Conservation (phyloP, 2,113 vertebrate genomes). For the Cnemophilus loriae region DNA sequence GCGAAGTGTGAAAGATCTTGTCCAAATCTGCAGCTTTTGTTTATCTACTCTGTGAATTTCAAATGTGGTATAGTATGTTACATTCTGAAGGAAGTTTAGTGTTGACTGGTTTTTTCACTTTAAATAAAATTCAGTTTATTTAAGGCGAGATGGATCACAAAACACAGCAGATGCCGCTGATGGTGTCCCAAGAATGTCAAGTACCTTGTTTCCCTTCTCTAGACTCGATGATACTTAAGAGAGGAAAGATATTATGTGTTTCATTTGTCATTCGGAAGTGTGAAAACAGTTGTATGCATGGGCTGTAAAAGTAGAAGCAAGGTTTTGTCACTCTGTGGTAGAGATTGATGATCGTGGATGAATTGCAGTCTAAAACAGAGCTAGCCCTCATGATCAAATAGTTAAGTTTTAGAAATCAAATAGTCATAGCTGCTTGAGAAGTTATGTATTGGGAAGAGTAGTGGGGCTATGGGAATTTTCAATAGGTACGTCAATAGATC, state of each 20-base stretch:
- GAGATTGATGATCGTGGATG: not conserved
- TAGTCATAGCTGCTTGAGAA: not conserved
- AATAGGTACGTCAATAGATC: not conserved
- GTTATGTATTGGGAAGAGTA: not conserved
- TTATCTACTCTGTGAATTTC: not conserved
- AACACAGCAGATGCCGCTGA: not conserved
- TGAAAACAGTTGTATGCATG: not conserved
- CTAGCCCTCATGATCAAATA: not conserved
- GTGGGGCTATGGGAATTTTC: not conserved
- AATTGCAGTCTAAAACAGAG: not conserved
- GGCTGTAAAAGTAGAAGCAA: not conserved
- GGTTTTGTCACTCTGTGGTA: not conserved
- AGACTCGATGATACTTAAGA: not conserved
- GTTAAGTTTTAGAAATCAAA: not conserved
- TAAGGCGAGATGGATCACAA: not conserved
- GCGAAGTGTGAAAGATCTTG: constrained; percentile 10
- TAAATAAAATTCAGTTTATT: not conserved
- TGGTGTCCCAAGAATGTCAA: not conserved
- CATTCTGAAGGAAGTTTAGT: not conserved
- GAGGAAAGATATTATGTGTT: not conserved
- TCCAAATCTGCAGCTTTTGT: constrained; percentile 31
- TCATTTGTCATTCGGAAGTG: not conserved
- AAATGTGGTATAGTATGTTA: not conserved
- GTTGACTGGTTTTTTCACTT: not conserved
- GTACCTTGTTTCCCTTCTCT: not conserved